Evolutionary conservation across 1,140 invertebrate species (phyloP), one percentile per base, ranked within the genome.

Genomic region (Leguminivora glycinivorella): DNA sequence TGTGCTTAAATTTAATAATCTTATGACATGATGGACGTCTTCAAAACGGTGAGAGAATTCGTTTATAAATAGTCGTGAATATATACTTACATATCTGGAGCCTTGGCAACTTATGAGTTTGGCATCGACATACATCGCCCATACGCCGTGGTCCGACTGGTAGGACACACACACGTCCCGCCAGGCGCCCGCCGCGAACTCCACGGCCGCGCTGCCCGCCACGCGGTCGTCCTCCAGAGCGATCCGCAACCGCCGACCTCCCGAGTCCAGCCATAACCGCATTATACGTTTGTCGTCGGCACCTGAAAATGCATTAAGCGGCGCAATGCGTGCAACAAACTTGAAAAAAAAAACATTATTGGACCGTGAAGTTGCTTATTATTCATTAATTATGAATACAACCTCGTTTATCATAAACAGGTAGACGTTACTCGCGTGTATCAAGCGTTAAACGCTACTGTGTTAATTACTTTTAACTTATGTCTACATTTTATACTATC

Each of bases 101-200:
- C 85, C 82, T 67, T 93, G 93, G 72, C 93, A 92, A 19, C 83
- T 83, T 47, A 81, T 72, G 12, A 94, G 85, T 71, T 89, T 90
- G 5, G 93, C 93, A 82, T 95, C 93, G 25, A 94, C 75, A 83
- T 93, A 95, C 3, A 94, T 76, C 34, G 91, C 92, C 92, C 94
- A 95, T 4, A 89, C 89, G n/a, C 92, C 94, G 56, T 87, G 87
- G 38, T 85, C 82, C 4, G 93, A 92, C 67, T 94, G 93, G 92
- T 95, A 95, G 56, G 94, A 94, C 67, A 94, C 84, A 73, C 94
- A 95, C n/a, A 95, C 76, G 77, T 95, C 94, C 67, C 94, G 92
- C 95, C 95, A 95, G 1, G 89, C 84, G 75, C 94, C 88, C 73
- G 92, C 92, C 22, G 76, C 70, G 14, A 95, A 79, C 34, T 90